Evolutionary conservation across 2,113 vertebrate genomes (phyloP), one percentile per base, ranked within the genome.

Genomic region (Cyanocitta stelleri): DNA sequence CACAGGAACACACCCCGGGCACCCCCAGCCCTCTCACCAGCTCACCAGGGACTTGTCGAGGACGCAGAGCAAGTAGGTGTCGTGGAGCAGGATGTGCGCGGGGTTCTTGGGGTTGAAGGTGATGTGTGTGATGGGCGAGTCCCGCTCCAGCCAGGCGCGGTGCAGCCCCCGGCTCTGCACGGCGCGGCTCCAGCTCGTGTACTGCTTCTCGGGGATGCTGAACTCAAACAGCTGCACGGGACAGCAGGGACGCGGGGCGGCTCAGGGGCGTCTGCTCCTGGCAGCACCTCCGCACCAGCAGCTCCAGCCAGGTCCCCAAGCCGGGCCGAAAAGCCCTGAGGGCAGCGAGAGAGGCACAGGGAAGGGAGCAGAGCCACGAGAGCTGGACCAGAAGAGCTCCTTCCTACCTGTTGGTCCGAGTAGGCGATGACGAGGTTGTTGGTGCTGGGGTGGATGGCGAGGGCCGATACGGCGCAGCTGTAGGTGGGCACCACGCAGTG

Each of bases 21-120:
- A 26, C 35, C 39, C 29, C 13, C 61, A 20, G 44, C 32, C 61
- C 79, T 39, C 18, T 39, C 1, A 0, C 0, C 1, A 0, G 21
- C 98, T 97, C 97, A 99, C 99, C 98, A 99, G 97, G 15, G 98
- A 98, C 97, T 99, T 98, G 97, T 99, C 99, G 6, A 99, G 97
- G 96, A 99, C 86, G 51, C 99, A 99, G 97, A 99, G 98, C 99
- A 99, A 98, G 97, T 98, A 98, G 24, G 58, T 51, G 89, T 99
- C 99, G 1, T 99, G 98, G n/a, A 99, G 97, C 27, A 99, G 83
- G 91, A 99, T 97, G 91, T 99, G 98, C 0, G 97, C 92, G 2
- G 98, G 96, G 71, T 98, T 98, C 73, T 91, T 96, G n/a, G 98
- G 98, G 91, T 98, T 98, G 97, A 99, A 99, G 94, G 98, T 62